phyloP scores from a whole-genome alignment of 2,113 vertebrate genomes.

The Carettochelys insculpta region DNA sequence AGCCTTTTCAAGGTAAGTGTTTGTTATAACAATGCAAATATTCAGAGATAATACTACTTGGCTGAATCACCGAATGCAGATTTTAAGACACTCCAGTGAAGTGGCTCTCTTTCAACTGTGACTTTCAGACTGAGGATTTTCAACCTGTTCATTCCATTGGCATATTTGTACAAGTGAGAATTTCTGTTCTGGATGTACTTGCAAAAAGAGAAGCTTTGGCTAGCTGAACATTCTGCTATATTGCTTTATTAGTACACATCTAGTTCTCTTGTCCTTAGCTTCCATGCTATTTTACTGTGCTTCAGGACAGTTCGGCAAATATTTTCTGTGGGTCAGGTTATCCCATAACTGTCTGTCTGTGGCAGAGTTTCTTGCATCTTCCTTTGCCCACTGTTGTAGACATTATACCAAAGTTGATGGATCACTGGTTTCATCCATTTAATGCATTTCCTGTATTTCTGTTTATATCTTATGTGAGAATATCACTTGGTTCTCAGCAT shows the following conservation, averaged over 20 bases:
- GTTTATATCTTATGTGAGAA: neutral
- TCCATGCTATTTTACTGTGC: neutral
- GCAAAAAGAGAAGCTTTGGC: neutral
- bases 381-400: neutral
- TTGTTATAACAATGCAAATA: neutral
- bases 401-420: neutral
- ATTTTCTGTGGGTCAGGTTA: neutral
- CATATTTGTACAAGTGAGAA: neutral
- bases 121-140: neutral
- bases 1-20: constrained; percentile 81
- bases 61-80: neutral
- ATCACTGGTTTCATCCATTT: neutral
- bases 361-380: neutral
- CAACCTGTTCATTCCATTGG: neutral
- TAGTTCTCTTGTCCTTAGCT: neutral
- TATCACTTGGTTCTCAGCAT: neutral
- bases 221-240: neutral
- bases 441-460: neutral
- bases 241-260: neutral
- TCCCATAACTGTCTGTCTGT: neutral
- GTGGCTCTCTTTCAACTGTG: neutral
- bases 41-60: neutral
- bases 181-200: neutral
- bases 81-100: neutral
- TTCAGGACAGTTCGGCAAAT: neutral